Base-by-base conservation (phyloP, 1,140 invertebrate species). In the Arctopsyche grandis region DNA sequence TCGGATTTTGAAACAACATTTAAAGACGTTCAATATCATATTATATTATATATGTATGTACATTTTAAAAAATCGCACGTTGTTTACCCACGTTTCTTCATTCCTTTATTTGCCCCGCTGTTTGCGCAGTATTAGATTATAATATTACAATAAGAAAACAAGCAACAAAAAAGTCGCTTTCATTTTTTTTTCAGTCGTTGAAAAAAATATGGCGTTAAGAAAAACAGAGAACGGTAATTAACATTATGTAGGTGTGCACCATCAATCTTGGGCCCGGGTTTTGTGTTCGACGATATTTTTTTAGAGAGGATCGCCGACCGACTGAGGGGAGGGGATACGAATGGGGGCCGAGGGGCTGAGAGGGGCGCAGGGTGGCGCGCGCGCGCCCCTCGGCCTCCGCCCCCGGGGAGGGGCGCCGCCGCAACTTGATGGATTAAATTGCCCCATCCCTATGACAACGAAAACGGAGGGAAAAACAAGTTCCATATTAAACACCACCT, bases 391-490 rank as follows among this genome's bases (percentile, higher is more conserved):
- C 82, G 82, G 48, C 60, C 78, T 43, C 76, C 80, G 82, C 82
- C 84, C 82, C 84, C 81, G 83, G 81, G 80, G 83, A 79, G 84
- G 84, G 83, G 81, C 83, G 84, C 84, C 85, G 84, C 84, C 85
- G 81, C 83, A 84, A 85, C 84, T 85, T 89, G 88, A 89, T 89
- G 86, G 88, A 89, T 89, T 89, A 89, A 89, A 89, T 89, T 89
- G 88, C 88, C 86, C 85, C 84, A 84, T 85, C 87, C 87, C 86
- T 88, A 87, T 89, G 88, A 89, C 88, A 89, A 88, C 86, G 85
- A 86, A 86, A 85, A 85, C 83, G 84, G 85, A 84, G 86, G 86
- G 87, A 89, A 88, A 87, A 89, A 88, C 86, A 87, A 85, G 85
- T 84, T 84, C 80, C 84, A 85, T 87, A 87, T 88, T 88, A 87